Evolutionary conservation across 2,888 invertebrate genomes (phyloP), one percentile per base, ranked within the genome.

Genomic region (Meteorus cinctellus): DNA sequence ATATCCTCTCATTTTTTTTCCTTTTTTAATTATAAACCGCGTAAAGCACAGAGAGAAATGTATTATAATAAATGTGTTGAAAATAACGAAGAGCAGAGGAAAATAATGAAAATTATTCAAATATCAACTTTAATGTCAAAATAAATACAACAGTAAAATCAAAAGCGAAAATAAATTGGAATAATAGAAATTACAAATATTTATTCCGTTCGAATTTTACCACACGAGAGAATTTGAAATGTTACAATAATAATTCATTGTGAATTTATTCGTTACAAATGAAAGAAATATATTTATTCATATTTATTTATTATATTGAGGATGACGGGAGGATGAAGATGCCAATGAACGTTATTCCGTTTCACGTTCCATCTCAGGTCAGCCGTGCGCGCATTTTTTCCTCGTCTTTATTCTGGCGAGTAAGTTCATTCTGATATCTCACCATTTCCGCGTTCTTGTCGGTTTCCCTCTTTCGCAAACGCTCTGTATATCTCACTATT

Each of bases 361-460:
- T 76, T 68, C 69, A 76, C 72, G 73, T 76, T 73, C 76, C 76
- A 72, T 62, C 72, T 29, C 68, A 76, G 72, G 72, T 76, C 76
- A 67, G 31, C 68, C 72, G 72, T 71, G 73, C 36, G 55, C 67
- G 67, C 55, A 55, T 55, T 55, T 72, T 67, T 72, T 76, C 66
- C 66, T 45, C 69, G 62, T 69, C 67, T 67, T 60, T 27, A 59
- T 62, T 60, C 60, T 55, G 19, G 63, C 62, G 72, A 55, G 72
- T 72, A 63, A 72, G 72, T 63, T 72, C 63, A 66, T 41, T 59
- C 69, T 60, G 62, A 69, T 76, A 71, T 78, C 74, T 72, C 75
- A 74, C 77, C 71, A 71, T 73, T 76, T 74, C 68, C 75, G 75
- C 75, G 55, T 76, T 77, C 73, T 70, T 69, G 76, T 41, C 41